A percentile compares a stretch with the other conserved stretches of the same genome.
Conservation (phyloP, 1,140 invertebrate genomes). For the Platorchestia sp. region DNA sequence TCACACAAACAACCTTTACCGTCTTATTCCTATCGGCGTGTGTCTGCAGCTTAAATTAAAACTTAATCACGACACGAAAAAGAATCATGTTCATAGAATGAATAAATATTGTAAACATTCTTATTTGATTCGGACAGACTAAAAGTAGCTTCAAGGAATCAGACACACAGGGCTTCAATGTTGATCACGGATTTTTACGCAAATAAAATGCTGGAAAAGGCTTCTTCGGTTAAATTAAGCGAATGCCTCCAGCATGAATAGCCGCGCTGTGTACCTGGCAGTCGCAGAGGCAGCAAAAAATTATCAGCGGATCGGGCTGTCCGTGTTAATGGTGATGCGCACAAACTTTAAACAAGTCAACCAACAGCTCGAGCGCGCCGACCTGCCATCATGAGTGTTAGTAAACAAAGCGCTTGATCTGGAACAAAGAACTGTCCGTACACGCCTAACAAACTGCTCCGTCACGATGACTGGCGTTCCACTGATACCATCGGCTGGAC, state of each 20-base stretch:
- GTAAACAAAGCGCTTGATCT: constrained; percentile 54
- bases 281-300: background rate
- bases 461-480: constrained; percentile 36
- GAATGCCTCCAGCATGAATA: background rate
- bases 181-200: background rate
- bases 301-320: background rate
- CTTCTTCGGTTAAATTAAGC: background rate
- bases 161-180: background rate
- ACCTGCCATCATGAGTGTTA: constrained; percentile 20
- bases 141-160: background rate
- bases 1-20: too few relatives aligned
- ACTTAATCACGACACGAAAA: background rate
- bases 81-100: background rate
- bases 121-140: too few relatives aligned
- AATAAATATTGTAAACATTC: background rate
- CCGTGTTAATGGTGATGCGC: constrained; percentile 1
- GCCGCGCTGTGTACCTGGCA: background rate
- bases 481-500: background rate
- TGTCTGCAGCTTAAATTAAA: background rate
- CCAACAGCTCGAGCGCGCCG: background rate
- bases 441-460: constrained; percentile 11
- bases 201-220: background rate
- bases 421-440: constrained; percentile 36
- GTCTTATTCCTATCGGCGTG: too few relatives aligned
- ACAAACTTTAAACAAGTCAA: constrained; percentile 40